These are phyloP conservation scores for Acanthoscelides obtectus DNA, from an alignment of 2,888 invertebrate species.

Conservation along the genomic window DNA sequence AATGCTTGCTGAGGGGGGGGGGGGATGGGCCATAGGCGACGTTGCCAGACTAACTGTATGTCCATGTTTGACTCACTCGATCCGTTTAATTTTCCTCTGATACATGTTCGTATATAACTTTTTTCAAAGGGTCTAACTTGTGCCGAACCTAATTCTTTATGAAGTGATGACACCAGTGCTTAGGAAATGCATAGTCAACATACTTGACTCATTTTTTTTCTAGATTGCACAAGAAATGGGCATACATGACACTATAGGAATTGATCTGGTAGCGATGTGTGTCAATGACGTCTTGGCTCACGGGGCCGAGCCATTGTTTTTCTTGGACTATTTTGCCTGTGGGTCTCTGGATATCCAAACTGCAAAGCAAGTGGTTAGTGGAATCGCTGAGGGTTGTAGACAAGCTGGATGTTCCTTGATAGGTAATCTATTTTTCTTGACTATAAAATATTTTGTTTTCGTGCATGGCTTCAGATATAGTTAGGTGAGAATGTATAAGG, in stretches of 20 bases:
- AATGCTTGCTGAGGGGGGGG: no score
- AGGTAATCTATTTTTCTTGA: constrained; percentile 53
- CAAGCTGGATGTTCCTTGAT: constrained; percentile 82
- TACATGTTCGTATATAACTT: no score
- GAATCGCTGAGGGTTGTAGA: constrained; percentile 84
- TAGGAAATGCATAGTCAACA: no score
- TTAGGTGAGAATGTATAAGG: no score
- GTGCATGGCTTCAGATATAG: no score
- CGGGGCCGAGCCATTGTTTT: constrained; percentile 93
- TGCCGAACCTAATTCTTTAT: no score
- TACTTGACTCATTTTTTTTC: constrained; percentile 40
- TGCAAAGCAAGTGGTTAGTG: constrained; percentile 74
- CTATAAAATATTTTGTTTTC: no score
- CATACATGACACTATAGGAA: constrained; percentile 80
- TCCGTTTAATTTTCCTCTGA: no score
- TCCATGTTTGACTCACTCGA: neutral
- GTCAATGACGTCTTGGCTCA: constrained; percentile 94
- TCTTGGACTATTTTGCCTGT: constrained; percentile 95
- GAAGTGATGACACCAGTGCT: neutral
- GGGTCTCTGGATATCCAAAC: constrained; percentile 74
- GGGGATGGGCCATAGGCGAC: no score
- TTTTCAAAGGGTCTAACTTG: no score
- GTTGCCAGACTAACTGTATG: no score
- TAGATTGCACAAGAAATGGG: constrained; percentile 78
- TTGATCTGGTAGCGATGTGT: constrained; percentile 97